Percentiles rank a stretch among this genome's conserved stretches.
phyloP scores from a whole-genome alignment of 2,113 vertebrate species.

The Hydrochoerus hydrochaeris region DNA sequence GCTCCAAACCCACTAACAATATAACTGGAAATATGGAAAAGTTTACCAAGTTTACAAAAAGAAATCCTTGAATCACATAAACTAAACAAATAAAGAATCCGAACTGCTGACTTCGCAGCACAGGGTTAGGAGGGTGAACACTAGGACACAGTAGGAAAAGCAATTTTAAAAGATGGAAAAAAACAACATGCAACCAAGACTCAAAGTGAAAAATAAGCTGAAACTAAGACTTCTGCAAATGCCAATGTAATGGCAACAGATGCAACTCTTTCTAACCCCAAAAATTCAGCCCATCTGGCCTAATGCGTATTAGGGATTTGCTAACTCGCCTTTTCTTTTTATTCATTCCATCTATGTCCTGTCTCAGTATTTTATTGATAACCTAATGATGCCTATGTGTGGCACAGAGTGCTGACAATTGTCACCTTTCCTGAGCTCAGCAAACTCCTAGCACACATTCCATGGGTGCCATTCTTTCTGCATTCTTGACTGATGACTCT shows the following conservation, averaged over 20 bases:
- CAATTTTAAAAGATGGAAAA: slow-evolving; percentile 38
- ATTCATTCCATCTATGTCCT: background rate
- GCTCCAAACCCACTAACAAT: slow-evolving; percentile 79
- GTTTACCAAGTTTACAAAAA: slow-evolving; percentile 83
- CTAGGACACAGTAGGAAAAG: slow-evolving; percentile 45
- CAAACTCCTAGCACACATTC: background rate
- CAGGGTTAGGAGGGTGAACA: slow-evolving; percentile 41
- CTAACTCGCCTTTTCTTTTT: background rate
- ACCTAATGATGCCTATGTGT: rapidly evolving
- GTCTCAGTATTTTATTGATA: background rate
- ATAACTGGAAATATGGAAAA: slow-evolving; percentile 82
- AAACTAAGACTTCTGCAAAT: background rate
- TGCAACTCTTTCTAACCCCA: background rate
- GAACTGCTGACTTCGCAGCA: slow-evolving; percentile 72
- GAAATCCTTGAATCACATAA: slow-evolving; percentile 77
- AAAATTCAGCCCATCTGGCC: background rate
- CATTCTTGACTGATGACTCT: background rate
- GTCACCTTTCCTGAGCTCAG: background rate
- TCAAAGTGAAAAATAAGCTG: slow-evolving; percentile 33
- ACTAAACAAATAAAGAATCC: slow-evolving; percentile 78
- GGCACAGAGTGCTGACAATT: background rate
- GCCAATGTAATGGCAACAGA: background rate
- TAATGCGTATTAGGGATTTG: background rate
- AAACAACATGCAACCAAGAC: background rate
- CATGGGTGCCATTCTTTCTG: background rate